Base-by-base conservation (phyloP, 2,797 vertebrate genomes). In the Pseudochromis fuscus region DNA sequence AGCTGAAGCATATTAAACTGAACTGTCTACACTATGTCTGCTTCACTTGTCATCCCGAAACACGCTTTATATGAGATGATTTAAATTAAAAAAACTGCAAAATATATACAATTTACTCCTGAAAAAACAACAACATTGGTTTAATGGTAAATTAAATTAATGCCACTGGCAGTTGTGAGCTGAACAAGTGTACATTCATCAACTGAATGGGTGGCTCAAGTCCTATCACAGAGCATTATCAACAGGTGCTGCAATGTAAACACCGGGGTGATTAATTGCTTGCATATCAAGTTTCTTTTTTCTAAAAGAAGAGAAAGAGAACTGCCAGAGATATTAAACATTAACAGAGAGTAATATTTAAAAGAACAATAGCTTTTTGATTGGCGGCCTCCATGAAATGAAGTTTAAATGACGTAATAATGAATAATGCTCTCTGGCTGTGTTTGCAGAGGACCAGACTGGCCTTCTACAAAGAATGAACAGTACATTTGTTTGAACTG, bases 351-450 rank as follows among this genome's bases (percentile, higher is more conserved):
- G 72, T 88, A 80, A 86, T 84, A 68, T 72, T 50, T 68, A 42
- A 77, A 53, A 81, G 63, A 83, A 88, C 79, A 83, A 87, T 75
- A 70, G 27, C 66, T 69, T 51, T 89, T 86, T 93, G 88, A 91
- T 90, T 90, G 89, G 60, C 67, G 58, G 62, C 64, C 24, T 82
- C 76, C 74, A 81, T 88, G 72, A 90, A 88, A 85, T 80, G 7
- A 78, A 87, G 65, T 82, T 85, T 83, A 82, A 91, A 85, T 75
- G 58, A 82, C 81, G 78, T 46, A 25, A 59, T 61, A 75, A 87
- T 93, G 88, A 92, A 83, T 90, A 82, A 91, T 91, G 86, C 77
- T 77, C 81, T 76, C 67, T 73, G 72, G 61, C 69, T 88, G 76
- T 93, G 87, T 92, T 91, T 93, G 87, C 79, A 53, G 40, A 87